Percentiles rank a stretch among this genome's conserved stretches.
Conservation (phyloP, 2,113 vertebrate genomes). For the Leucosticte australis region DNA sequence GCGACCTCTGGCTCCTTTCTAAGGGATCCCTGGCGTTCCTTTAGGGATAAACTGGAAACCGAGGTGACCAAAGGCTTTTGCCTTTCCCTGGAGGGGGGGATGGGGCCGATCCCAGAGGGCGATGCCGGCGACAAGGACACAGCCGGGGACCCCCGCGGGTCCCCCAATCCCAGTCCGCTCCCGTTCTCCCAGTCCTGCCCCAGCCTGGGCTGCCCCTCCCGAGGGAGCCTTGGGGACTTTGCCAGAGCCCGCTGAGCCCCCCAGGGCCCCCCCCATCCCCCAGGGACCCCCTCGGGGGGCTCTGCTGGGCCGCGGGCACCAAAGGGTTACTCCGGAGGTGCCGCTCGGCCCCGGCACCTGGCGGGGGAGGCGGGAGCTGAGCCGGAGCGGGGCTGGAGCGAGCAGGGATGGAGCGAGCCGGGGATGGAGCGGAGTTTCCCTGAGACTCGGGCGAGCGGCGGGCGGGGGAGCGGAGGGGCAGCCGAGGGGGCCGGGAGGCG, state of each 20-base stretch:
- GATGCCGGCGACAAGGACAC: not conserved
- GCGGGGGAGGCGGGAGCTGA: not conserved
- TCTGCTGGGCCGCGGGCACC: not conserved
- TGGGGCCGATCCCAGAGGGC: not conserved
- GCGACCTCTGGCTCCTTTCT: not conserved
- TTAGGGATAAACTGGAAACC: accelerated
- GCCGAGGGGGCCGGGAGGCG: too few species aligned
- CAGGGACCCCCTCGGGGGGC: not conserved
- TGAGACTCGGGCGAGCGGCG: not conserved
- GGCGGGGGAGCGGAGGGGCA: too few species aligned
- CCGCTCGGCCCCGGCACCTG: not conserved
- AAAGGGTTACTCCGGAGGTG: slow-evolving; percentile 25
- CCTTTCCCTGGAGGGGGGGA: not conserved
- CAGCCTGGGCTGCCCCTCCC: not conserved
- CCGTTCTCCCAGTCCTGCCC: not conserved
- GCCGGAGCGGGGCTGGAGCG: not conserved
- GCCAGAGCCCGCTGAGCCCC: not conserved
- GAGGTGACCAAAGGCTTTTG: accelerated
- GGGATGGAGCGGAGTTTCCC: not conserved
- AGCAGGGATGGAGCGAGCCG: not conserved
- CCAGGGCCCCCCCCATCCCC: accelerated
- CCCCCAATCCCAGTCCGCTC: not conserved
- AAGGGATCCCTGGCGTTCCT: accelerated
- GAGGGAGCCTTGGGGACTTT: accelerated
- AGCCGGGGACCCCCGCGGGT: not conserved